These are phyloP conservation scores for Butorides virescens DNA, from an alignment of 2,113 vertebrate genomes.

Conservation along the genomic window DNA sequence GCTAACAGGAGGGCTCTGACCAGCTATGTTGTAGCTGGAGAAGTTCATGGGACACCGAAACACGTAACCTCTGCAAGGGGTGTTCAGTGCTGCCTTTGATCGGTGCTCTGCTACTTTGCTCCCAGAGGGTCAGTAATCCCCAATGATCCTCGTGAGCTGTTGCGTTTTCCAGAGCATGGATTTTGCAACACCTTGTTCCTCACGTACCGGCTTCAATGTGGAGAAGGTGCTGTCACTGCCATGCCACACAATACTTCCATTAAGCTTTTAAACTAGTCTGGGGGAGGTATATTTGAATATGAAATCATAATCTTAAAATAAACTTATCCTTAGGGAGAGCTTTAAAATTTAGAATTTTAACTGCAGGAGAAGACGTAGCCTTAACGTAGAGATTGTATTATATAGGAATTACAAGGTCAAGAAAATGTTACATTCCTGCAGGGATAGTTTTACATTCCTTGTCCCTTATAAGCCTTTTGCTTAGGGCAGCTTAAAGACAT, in stretches of 20 bases:
- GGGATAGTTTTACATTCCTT: constrained; percentile 66
- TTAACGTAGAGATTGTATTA: constrained; percentile 37
- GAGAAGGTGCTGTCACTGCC: background rate
- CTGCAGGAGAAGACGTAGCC: background rate
- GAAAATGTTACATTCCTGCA: constrained; percentile 71
- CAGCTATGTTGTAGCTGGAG: background rate
- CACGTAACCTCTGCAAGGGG: background rate
- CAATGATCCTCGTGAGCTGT: background rate
- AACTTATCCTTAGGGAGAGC: background rate
- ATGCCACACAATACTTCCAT: background rate
- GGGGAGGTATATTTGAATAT: background rate
- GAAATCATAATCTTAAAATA: background rate
- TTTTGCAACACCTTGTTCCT: background rate
- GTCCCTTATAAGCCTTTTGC: constrained; percentile 61
- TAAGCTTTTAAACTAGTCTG: background rate
- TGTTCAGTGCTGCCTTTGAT: background rate
- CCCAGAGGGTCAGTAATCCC: background rate
- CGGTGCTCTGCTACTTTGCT: background rate
- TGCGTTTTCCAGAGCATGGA: background rate
- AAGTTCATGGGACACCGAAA: background rate
- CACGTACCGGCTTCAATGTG: accelerated
- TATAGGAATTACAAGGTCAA: constrained; percentile 63
- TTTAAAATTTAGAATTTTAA: constrained; percentile 28
- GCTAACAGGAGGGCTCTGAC: background rate
- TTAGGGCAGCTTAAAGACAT: constrained; percentile 66